These are phyloP conservation scores for Dicyrtomina minuta DNA, from an alignment of 2,888 invertebrate species.

Conservation along the genomic window DNA sequence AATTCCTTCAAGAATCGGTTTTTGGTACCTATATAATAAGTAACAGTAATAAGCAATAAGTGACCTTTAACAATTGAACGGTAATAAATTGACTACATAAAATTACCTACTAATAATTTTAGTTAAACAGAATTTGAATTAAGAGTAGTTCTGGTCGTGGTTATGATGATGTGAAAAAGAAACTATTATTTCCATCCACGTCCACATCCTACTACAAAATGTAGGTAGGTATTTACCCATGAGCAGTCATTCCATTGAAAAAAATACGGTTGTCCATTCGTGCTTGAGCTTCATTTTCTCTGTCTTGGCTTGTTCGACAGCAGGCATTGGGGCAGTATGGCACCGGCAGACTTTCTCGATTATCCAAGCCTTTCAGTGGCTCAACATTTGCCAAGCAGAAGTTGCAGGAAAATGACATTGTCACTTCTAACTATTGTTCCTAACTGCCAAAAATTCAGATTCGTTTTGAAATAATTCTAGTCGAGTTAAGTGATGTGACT, in stretches of 20 bases:
- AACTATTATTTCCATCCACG: too few species aligned
- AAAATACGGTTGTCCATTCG: conserved; percentile 29
- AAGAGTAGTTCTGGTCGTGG: too few species aligned
- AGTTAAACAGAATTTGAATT: not conserved
- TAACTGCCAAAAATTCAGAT: too few species aligned
- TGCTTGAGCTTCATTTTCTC: conserved; percentile 24
- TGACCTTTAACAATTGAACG: too few species aligned
- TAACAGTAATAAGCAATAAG: not conserved
- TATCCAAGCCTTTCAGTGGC: not conserved
- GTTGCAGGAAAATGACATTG: not conserved
- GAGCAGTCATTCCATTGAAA: conserved; percentile 32
- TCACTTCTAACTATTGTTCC: too few species aligned
- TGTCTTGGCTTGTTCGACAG: conserved; percentile 11
- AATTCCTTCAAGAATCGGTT: conserved; percentile 45
- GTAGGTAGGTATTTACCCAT: conserved; percentile 23
- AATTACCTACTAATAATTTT: too few species aligned
- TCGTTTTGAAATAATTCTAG: too few species aligned
- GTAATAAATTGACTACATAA: too few species aligned
- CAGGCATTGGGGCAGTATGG: conserved; percentile 16
- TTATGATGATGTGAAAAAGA: too few species aligned
- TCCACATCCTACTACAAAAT: too few species aligned
- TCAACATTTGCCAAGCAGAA: not conserved
- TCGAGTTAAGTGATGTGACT: too few species aligned
- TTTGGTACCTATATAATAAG: conserved; percentile 41
- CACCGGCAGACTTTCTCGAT: not conserved